phyloP scores from a whole-genome alignment of 2,113 vertebrate species.

The Pristiophorus japonicus region DNA sequence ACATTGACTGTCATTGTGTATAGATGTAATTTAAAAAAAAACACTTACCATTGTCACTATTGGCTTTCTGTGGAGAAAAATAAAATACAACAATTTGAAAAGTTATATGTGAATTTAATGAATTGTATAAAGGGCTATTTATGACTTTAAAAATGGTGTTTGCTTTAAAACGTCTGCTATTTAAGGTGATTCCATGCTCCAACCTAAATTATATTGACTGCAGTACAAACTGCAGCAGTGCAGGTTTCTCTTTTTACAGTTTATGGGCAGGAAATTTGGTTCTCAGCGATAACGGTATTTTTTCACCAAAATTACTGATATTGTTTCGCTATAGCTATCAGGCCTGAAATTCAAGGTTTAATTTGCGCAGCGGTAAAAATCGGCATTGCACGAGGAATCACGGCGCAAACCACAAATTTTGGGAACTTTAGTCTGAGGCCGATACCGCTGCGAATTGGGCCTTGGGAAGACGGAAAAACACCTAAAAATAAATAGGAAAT shows the following conservation, averaged over 20 bases:
- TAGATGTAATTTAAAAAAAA: neutral
- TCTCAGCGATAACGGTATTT: too few species aligned
- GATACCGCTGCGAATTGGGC: too few species aligned
- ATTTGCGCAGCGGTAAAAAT: too few species aligned
- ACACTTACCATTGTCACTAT: conserved; percentile 10
- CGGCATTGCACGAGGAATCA: too few species aligned
- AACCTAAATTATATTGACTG: neutral
- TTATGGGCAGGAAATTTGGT: too few species aligned
- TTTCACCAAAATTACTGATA: too few species aligned
- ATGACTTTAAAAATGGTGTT: neutral
- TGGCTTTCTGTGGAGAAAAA: conserved; percentile 25
- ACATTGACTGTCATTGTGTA: neutral
- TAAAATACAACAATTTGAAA: neutral
- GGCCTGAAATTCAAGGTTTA: too few species aligned
- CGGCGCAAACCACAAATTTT: too few species aligned
- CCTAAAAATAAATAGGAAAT: too few species aligned
- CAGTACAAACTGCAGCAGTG: neutral
- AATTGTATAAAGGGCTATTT: neutral
- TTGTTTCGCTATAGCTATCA: too few species aligned
- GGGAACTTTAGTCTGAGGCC: too few species aligned
- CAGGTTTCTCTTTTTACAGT: neutral
- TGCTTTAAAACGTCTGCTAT: neutral
- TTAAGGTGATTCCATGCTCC: neutral
- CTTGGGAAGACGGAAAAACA: too few species aligned
- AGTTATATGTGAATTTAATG: neutral